phyloP scores from a whole-genome alignment of 2,888 invertebrate species.

The Carabus problematicus region DNA sequence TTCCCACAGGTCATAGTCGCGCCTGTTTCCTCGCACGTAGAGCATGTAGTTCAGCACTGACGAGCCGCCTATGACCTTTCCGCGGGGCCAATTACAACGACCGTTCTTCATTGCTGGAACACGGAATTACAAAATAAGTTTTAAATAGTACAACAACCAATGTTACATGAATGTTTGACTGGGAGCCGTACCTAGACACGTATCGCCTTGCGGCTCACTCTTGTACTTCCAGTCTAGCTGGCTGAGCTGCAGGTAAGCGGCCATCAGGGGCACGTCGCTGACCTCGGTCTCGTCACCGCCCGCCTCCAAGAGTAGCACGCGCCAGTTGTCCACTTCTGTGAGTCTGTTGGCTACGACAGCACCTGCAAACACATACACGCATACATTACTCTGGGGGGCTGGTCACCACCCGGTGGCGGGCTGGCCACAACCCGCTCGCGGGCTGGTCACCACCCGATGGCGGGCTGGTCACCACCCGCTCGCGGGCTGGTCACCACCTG shows the following conservation, averaged over 20 bases:
- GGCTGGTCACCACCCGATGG: too few relatives aligned
- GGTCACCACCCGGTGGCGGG: background rate
- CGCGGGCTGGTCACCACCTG: too few relatives aligned
- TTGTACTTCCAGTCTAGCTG: slow-evolving; percentile 93
- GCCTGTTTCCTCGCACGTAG: slow-evolving; percentile 86
- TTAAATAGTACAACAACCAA: too few relatives aligned
- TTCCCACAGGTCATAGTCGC: slow-evolving; percentile 92
- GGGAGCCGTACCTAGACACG: slow-evolving; percentile 87
- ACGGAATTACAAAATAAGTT: slow-evolving; percentile 55
- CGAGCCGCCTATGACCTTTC: slow-evolving; percentile 90
- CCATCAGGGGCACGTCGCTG: slow-evolving; percentile 86
- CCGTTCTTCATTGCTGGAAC: slow-evolving; percentile 87
- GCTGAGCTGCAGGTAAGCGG: slow-evolving; percentile 85
- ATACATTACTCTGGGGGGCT: background rate
- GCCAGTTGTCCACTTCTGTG: slow-evolving; percentile 81
- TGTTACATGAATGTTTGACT: too few relatives aligned
- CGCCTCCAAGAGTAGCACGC: slow-evolving; percentile 81
- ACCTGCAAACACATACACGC: slow-evolving; percentile 60
- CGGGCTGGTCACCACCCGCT: too few relatives aligned
- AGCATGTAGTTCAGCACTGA: slow-evolving; percentile 92
- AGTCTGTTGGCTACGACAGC: slow-evolving; percentile 85
- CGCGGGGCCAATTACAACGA: slow-evolving; percentile 90
- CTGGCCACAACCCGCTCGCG: too few relatives aligned
- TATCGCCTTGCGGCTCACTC: slow-evolving; percentile 84
- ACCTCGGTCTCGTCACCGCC: slow-evolving; percentile 92